Evolutionary conservation across 2,888 invertebrate species (phyloP), one percentile per base, ranked within the genome.

Genomic region (Scaptomyza reducta): DNA sequence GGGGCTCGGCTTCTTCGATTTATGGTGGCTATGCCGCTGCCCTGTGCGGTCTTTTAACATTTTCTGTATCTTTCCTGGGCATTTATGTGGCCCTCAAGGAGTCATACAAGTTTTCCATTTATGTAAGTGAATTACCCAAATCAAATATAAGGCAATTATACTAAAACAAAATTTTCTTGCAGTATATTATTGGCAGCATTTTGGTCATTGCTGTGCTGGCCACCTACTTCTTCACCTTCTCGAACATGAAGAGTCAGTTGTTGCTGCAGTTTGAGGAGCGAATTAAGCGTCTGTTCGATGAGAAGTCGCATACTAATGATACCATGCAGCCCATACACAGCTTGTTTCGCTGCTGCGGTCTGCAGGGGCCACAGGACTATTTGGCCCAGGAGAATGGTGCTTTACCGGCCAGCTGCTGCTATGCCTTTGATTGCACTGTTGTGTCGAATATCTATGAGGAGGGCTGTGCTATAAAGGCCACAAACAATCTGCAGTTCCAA

Each of bases 401-500:
- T n/a, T 58, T 90, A 70, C 90, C 90, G 16, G 70, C 73, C 35
- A 90, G 90, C 57, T 90, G 90, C 59, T 90, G 90, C 53, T 66
- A 75, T 25, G 59, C 63, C 25, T 74, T 77, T 4, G 89, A 90
- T 51, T 90, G 90, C 63, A 67, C 79, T 18, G 61, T 70, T n/a
- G 67, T 77, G 42, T 50, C 69, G 9, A 78, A 89, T 56, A 75
- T 89, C 38, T 87, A 71, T 54, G 54, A 82, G 18, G 80, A n/a
- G n/a, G 90, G 90, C 27, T 90, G 90, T 58, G 51, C 74, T 22
- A 53, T 49, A 11, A 86, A 87, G 53, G 82, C 84, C 7, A 56
- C 51, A 2, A 31, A 53, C 5, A 63, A 64, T 11, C 25, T 82
- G 9, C 58, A 64, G 10, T 58, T 73, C 22, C 82, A 82, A 41